Conservation (phyloP, 2,113 vertebrate species). For the Lathamus discolor region DNA sequence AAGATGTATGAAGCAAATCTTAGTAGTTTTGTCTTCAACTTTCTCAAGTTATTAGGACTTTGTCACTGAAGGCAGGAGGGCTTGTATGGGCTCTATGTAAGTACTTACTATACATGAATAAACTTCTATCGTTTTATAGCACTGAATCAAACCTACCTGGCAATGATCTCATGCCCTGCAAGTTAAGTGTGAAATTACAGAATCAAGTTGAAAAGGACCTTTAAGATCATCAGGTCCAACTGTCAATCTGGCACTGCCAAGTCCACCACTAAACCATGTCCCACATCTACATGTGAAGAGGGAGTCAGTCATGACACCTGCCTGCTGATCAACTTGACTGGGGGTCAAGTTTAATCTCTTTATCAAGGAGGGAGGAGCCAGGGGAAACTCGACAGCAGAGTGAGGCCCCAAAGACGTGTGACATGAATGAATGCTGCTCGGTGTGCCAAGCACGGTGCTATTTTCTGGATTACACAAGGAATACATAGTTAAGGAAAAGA, state of each 20-base stretch:
- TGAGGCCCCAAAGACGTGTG: not conserved
- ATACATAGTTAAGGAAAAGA: not conserved
- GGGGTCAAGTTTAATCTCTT: not conserved
- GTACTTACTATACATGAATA: not conserved
- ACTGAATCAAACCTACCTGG: not conserved
- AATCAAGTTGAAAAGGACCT: not conserved
- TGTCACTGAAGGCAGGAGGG: not conserved
- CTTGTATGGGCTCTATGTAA: not conserved
- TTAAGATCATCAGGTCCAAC: not conserved
- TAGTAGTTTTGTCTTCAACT: not conserved
- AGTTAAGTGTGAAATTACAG: not conserved
- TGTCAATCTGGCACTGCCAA: not conserved
- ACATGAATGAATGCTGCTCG: not conserved
- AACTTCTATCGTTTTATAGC: not conserved
- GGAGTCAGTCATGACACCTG: not conserved
- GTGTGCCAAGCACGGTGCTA: not conserved
- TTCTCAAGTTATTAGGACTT: not conserved
- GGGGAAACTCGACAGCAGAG: not conserved
- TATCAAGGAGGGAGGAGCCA: not conserved
- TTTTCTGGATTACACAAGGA: not conserved
- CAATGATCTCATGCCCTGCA: not conserved
- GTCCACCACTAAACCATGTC: not conserved
- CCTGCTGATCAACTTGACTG: not conserved
- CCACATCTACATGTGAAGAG: not conserved
- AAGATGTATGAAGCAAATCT: not conserved